Evolutionary conservation across 2,888 invertebrate species (phyloP), one percentile per base, ranked within the genome.

Genomic region (Cyaniris semiargus): DNA sequence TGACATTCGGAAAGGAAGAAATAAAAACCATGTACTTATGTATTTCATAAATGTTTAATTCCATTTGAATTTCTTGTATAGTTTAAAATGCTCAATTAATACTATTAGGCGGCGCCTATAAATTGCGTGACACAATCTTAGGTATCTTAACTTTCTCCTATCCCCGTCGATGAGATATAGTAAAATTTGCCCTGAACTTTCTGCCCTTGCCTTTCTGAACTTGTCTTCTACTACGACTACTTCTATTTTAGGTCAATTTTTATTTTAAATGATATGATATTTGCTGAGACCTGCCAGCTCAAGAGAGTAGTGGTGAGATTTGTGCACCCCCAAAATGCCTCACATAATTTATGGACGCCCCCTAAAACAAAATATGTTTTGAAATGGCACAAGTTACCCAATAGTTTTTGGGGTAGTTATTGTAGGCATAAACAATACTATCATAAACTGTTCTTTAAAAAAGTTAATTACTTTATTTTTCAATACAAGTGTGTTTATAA

Each of bases 61-160:
- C 81, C 81, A 83, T 81, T 83, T 79, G 81, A 66, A 66, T 66
- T 66, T 60, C 27, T 66, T 83, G 81, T 83, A 80, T 82, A 80
- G 79, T 81, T 80, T 79, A 81, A 82, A 82, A 81, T 78, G 81
- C 80, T 80, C 81, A 81, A 81, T 79, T 79, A 81, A 81, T 70
- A 81, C 80, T 78, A 81, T 80, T 81, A 53, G 48, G 15, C 1
- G 53, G 53, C 53, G 53, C 3, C 53, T 18, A 53, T 53, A 53
- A 53, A 53, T 53, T 5, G 18, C 18, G 18, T 53, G 53, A 82
- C 80, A 82, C 81, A 44, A 44, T 13, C 1, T 53, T 53, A 53
- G 53, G 53, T 18, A 18, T 53, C 18, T 53, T 44, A 3, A 10
- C 44, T 44, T 44, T 44, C 44, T 44, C 10, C 44, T 44, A 44